Percentiles rank a stretch among this genome's conserved stretches.
Conservation (phyloP, 1,140 invertebrate genomes). For the Eumeta japonica region DNA sequence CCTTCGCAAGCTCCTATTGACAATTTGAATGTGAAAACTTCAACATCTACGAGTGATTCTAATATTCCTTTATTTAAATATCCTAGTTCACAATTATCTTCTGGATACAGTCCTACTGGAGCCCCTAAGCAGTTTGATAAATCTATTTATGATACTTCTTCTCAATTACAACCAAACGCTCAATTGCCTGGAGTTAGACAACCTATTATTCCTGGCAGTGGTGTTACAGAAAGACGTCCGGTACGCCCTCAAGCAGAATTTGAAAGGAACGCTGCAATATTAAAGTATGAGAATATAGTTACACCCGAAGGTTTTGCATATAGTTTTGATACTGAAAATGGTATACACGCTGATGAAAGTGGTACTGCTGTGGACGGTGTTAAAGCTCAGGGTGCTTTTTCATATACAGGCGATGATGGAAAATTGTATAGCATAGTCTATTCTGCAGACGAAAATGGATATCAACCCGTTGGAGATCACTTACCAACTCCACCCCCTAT, state of each 20-base stretch:
- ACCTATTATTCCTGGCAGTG: too few species aligned
- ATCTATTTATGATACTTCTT: too few species aligned
- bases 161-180: too few species aligned
- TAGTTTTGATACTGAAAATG: constrained; percentile 64
- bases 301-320: constrained; percentile 60
- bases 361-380: constrained; percentile 50
- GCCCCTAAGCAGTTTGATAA: too few species aligned
- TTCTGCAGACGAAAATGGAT: constrained; percentile 63
- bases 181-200: too few species aligned
- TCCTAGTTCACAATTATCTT: too few species aligned
- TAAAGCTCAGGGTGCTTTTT: constrained; percentile 59
- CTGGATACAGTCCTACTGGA: too few species aligned
- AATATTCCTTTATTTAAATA: too few species aligned
- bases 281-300: constrained; percentile 38
- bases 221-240: constrained; percentile 5
- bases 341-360: constrained; percentile 60
- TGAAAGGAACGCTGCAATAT: constrained; percentile 28
- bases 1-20: too few species aligned
- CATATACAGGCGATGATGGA: constrained; percentile 63
- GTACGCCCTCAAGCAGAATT: constrained; percentile 25
- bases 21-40: too few species aligned
- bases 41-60: too few species aligned
- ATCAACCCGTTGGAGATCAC: constrained; percentile 68
- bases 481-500: constrained; percentile 70
- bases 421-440: constrained; percentile 66